Evolutionary conservation across 2,113 vertebrate species (phyloP).

Genomic region (Myanophis thanlyinensis): DNA sequence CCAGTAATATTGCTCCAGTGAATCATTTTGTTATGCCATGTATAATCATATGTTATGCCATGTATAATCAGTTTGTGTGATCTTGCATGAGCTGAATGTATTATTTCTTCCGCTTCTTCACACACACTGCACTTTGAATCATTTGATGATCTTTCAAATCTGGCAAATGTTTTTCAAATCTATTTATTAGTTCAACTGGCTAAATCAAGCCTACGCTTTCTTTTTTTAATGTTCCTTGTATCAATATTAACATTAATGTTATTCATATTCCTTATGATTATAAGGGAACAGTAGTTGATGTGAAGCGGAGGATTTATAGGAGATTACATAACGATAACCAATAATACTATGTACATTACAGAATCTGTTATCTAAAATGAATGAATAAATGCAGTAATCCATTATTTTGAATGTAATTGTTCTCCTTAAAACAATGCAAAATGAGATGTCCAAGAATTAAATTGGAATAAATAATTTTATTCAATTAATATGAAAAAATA

Average conservation of each 20-base stretch:
- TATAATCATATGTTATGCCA: not conserved
- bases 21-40: not conserved
- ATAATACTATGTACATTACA: not conserved
- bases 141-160: too few relatives aligned
- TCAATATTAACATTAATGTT: not conserved
- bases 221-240: not conserved
- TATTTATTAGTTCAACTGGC: not conserved
- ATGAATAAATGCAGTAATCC: not conserved
- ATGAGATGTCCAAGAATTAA: slow-evolving; percentile 17
- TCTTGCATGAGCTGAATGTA: not conserved
- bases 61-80: not conserved
- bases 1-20: not conserved
- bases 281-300: not conserved
- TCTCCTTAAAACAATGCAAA: slow-evolving; percentile 8
- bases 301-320: not conserved
- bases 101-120: not conserved
- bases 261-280: not conserved
- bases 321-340: not conserved
- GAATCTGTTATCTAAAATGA: not conserved
- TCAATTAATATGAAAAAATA: slow-evolving; percentile 5
- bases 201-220: not conserved
- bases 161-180: not conserved
- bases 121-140: not conserved
- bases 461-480: slow-evolving; percentile 30
- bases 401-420: not conserved